Conservation (phyloP, 2,113 vertebrate species). For the Ochotona princeps region DNA sequence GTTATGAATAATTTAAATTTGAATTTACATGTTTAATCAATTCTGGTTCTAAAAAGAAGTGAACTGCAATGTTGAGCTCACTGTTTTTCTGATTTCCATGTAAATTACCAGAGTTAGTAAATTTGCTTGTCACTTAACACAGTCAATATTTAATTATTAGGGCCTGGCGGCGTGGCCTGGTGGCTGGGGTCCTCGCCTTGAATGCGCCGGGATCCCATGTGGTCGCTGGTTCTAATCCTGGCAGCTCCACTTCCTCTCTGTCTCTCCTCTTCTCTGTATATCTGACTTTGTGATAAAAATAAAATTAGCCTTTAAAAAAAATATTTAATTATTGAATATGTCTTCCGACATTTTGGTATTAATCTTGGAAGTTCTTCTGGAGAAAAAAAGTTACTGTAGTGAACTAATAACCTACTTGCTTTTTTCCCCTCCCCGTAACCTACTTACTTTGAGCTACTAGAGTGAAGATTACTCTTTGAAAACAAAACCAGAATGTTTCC, state of each 20-base stretch:
- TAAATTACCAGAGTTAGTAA: conserved; percentile 77
- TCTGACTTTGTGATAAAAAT: too few relatives aligned
- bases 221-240: too few relatives aligned
- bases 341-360: conserved; percentile 60
- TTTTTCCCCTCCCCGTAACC: too few relatives aligned
- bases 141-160: conserved; percentile 79
- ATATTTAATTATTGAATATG: conserved; percentile 80
- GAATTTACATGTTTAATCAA: conserved; percentile 78
- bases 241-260: too few relatives aligned
- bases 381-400: neutral
- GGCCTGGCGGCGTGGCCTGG: too few relatives aligned
- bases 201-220: too few relatives aligned
- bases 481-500: conserved; percentile 37
- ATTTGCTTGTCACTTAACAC: conserved; percentile 74
- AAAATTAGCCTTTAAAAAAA: too few relatives aligned
- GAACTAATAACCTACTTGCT: neutral
- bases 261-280: too few relatives aligned
- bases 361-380: conserved; percentile 33
- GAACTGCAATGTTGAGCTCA: conserved; percentile 62
- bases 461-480: conserved; percentile 19
- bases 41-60: conserved; percentile 72
- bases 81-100: conserved; percentile 73
- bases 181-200: too few relatives aligned
- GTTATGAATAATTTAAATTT: conserved; percentile 78
- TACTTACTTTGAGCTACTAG: conserved; percentile 4